Percentiles rank a stretch among this genome's conserved stretches.
phyloP scores from a whole-genome alignment of 1,140 invertebrate species.

The Gonatopus flavifemur region DNA sequence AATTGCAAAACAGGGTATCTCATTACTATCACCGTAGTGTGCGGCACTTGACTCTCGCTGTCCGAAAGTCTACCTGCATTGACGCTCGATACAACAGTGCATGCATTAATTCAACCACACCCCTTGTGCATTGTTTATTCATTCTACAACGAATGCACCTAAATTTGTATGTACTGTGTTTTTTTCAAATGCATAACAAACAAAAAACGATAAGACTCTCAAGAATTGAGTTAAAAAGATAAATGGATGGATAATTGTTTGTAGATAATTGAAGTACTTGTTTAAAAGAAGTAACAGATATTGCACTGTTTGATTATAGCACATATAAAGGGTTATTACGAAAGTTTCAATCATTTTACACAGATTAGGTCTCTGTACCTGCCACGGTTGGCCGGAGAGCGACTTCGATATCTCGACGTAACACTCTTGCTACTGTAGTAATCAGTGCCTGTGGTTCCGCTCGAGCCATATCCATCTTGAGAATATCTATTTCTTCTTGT shows the following conservation, averaged over 20 bases:
- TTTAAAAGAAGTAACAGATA: neutral
- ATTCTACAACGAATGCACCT: too few relatives aligned
- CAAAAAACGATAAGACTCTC: too few relatives aligned
- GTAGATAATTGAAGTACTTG: neutral
- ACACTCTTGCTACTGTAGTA: slow-evolving; percentile 54
- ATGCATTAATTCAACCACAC: slow-evolving; percentile 37
- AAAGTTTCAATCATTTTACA: slow-evolving; percentile 29
- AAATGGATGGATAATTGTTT: too few relatives aligned
- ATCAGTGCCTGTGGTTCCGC: slow-evolving; percentile 42
- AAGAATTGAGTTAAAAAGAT: too few relatives aligned
- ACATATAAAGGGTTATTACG: too few relatives aligned
- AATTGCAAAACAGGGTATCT: slow-evolving; percentile 52
- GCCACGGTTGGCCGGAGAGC: slow-evolving; percentile 60
- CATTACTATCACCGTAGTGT: slow-evolving; percentile 36
- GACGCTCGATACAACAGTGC: slow-evolving; percentile 29
- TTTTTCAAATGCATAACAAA: too few relatives aligned
- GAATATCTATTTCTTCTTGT: slow-evolving; percentile 49
- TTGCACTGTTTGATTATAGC: too few relatives aligned
- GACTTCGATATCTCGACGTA: slow-evolving; percentile 59
- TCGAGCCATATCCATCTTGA: slow-evolving; percentile 47
- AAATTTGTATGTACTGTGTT: too few relatives aligned
- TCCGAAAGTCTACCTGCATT: slow-evolving; percentile 28
- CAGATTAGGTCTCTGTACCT: slow-evolving; percentile 53
- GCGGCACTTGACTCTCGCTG: slow-evolving; percentile 22
- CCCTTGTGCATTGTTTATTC: too few relatives aligned